Conservation (phyloP, 2,113 vertebrate species). For the Furnarius figulus region DNA sequence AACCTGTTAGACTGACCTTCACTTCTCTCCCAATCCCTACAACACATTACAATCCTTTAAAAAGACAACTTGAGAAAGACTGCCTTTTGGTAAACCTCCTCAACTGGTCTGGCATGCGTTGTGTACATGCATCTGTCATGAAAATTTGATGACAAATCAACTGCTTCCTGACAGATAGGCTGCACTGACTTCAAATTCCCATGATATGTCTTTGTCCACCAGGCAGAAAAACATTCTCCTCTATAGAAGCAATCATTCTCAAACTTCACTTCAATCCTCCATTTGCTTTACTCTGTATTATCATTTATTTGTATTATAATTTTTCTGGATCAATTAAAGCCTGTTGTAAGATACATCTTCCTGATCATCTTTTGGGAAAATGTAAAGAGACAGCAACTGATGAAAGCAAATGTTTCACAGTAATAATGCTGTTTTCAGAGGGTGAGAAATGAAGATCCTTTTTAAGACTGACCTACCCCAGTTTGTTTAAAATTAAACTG, state of each 20-base stretch:
- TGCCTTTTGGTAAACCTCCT: conserved; percentile 45
- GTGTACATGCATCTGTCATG: conserved; percentile 50
- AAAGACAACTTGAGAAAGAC: conserved; percentile 34
- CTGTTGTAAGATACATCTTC: conserved; percentile 43
- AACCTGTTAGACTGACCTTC: conserved; percentile 34
- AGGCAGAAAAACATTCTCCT: conserved; percentile 54
- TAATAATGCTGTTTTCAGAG: conserved; percentile 36
- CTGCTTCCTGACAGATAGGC: conserved; percentile 61
- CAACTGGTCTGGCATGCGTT: conserved; percentile 24
- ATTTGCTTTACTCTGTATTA: conserved; percentile 23
- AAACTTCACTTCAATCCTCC: neutral
- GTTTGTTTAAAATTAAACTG: conserved; percentile 75
- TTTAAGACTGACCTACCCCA: conserved; percentile 68
- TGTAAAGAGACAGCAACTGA: conserved; percentile 22
- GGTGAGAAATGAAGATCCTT: conserved; percentile 59
- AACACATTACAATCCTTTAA: conserved; percentile 50
- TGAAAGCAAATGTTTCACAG: conserved; percentile 44
- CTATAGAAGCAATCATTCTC: conserved; percentile 9
- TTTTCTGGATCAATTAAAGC: conserved; percentile 35
- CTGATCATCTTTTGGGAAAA: conserved; percentile 59
- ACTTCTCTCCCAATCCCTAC: neutral
- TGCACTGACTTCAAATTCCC: conserved; percentile 58
- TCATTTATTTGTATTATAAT: conserved; percentile 38
- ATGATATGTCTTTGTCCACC: conserved; percentile 42
- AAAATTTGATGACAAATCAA: conserved; percentile 70